Evolutionary conservation across 1,140 invertebrate genomes (phyloP).

Genomic region (Pinna nobilis): DNA sequence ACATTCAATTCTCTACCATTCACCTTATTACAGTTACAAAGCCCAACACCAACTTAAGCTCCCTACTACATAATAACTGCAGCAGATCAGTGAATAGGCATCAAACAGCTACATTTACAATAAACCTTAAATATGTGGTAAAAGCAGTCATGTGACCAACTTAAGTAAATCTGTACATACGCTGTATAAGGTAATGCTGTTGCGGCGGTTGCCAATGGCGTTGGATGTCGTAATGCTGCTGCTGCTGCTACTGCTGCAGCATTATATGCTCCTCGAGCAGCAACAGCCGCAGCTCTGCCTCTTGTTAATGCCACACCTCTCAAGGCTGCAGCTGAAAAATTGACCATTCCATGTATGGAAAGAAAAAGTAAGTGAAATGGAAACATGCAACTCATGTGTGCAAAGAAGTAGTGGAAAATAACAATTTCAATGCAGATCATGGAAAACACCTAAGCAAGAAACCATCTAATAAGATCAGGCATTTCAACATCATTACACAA

Average conservation of each 20-base stretch:
- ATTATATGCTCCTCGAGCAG: constrained; percentile 78
- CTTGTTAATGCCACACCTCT: constrained; percentile 83
- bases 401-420: constrained; percentile 2
- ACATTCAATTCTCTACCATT: no score
- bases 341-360: constrained; percentile 18
- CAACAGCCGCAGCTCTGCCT: constrained; percentile 81
- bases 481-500: constrained; percentile 41
- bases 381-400: constrained; percentile 27
- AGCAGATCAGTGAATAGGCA: no score
- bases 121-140: no score
- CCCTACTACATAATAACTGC: no score
- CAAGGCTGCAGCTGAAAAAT: constrained; percentile 80
- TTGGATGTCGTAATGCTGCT: constrained; percentile 82
- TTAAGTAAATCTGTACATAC: constrained; percentile 81
- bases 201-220: constrained; percentile 82
- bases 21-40: no score
- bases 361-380: constrained; percentile 21
- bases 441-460: constrained; percentile 47
- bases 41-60: no score
- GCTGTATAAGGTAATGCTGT: constrained; percentile 86
- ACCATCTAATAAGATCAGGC: constrained; percentile 44
- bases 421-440: constrained; percentile 22
- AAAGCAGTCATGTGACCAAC: no score
- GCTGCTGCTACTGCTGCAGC: constrained; percentile 78
- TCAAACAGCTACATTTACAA: no score